Evolutionary conservation across 2,113 vertebrate species (phyloP).

Genomic region (Desmodus rotundus): DNA sequence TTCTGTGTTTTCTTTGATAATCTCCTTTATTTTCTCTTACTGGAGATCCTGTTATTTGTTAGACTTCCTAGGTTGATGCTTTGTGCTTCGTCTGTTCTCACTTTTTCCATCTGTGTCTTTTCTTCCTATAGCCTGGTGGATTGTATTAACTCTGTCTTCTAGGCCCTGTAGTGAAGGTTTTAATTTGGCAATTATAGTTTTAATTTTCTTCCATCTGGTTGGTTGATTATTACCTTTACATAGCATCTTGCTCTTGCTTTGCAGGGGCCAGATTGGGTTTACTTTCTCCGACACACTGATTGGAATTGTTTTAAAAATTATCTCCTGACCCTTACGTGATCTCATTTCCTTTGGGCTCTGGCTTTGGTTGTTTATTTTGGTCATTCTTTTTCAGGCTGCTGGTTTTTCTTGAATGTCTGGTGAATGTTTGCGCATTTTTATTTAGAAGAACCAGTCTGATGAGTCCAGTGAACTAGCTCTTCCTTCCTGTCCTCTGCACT

Average conservation of each 20-base stretch:
- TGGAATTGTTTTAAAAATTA: slow-evolving; percentile 42
- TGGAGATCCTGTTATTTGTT: background rate
- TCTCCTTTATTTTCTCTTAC: background rate
- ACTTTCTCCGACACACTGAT: slow-evolving; percentile 36
- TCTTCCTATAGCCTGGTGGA: background rate
- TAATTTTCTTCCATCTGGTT: background rate
- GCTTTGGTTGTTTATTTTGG: slow-evolving; percentile 60
- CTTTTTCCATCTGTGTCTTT: background rate
- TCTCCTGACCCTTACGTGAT: slow-evolving; percentile 44
- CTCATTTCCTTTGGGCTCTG: slow-evolving; percentile 34
- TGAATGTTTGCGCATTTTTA: background rate
- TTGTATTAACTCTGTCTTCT: background rate
- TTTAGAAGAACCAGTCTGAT: background rate
- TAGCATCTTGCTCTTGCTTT: slow-evolving; percentile 27
- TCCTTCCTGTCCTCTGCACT: background rate
- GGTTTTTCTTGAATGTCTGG: slow-evolving; percentile 16
- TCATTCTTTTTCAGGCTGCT: slow-evolving; percentile 48
- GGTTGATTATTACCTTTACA: background rate
- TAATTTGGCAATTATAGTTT: background rate
- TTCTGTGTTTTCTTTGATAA: background rate
- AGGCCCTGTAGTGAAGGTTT: background rate
- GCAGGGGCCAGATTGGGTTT: background rate
- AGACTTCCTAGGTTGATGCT: background rate
- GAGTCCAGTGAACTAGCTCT: background rate
- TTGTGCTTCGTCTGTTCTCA: background rate